Evolutionary conservation across 2,888 invertebrate species (phyloP), one percentile per base, ranked within the genome.

Genomic region (Cryptosula pallasiana): DNA sequence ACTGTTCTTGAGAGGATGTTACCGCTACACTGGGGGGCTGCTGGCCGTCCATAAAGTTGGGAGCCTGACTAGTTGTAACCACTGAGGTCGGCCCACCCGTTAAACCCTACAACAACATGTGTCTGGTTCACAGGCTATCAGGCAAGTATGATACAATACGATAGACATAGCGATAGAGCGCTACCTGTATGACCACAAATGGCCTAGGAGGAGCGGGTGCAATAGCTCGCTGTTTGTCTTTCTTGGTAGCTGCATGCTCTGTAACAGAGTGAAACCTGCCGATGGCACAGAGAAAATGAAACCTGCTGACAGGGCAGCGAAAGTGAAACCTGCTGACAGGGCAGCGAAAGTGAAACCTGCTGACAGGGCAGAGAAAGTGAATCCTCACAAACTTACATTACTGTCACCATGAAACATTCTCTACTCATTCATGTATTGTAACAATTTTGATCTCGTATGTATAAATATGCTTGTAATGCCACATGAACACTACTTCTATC

Each of bases 181-280:
- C 32, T 32, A 63, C 63, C 63, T 63, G 63, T 29, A 63, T 63
- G 32, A 63, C 63, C 9, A 63, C 32, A 32, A 29, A 32, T 9
- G 63, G 32, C 32, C 32, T 27, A 13, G 16, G 16, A 57, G n/a
- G 16, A 57, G 63, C 20, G 13, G 20, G 20, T 2, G 63, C 25
- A 29, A 25, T 63, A 13, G 32, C 13, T 45, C 45, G 45, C 63
- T 9, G 25, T 63, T 27, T 63, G 32, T 32, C 63, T n/a, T 32
- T 63, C 32, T 63, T 63, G 23, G 55, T 25, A 32, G 63, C 63
- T 13, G 34, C 34, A n/a, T 63, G 63, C n/a, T 63, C 63, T 63
- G 34, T 9, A 63, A 57, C 9, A 25, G n/a, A 25, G 5, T 16
- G 57, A 57, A n/a, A n/a, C n/a, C n/a, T n/a, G n/a, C n/a, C n/a